These are phyloP conservation scores for Andrena cerasifolii DNA, from an alignment of 1,140 invertebrate genomes.

Conservation along the genomic window DNA sequence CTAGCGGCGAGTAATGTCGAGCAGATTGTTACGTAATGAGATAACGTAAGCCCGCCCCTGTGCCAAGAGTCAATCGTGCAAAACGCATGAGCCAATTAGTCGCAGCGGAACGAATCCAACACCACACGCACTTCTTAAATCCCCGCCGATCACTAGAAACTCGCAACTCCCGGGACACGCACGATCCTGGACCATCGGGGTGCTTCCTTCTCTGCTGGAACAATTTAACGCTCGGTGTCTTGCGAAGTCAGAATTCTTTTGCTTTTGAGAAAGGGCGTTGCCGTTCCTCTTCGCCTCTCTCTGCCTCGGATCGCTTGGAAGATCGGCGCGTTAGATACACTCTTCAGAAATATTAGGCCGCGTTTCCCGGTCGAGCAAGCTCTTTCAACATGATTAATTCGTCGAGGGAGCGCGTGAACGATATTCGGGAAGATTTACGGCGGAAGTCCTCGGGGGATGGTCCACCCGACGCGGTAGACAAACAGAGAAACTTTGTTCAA, in stretches of 20 bases:
- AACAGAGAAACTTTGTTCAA: slow-evolving; percentile 34
- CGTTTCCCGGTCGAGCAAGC: not conserved
- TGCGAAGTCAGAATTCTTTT: too few species aligned
- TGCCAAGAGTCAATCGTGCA: slow-evolving; percentile 1
- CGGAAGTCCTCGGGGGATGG: not conserved
- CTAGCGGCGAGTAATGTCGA: slow-evolving; percentile 4
- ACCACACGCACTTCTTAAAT: not conserved
- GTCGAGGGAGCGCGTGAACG: not conserved
- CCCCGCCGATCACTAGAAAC: not conserved
- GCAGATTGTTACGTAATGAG: slow-evolving; percentile 20
- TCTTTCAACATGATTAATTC: not conserved
- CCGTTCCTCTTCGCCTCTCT: not conserved
- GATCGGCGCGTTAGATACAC: not conserved
- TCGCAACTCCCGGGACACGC: not conserved
- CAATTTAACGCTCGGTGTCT: too few species aligned
- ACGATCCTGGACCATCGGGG: not conserved
- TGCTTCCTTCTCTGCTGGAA: not conserved
- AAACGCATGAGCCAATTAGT: not conserved
- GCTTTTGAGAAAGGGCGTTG: not conserved
- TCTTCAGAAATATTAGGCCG: not conserved
- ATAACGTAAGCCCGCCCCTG: not conserved
- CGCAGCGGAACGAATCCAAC: not conserved
- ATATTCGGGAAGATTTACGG: slow-evolving; percentile 22
- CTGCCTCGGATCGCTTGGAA: slow-evolving; percentile 5
- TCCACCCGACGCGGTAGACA: slow-evolving; percentile 14